Evolutionary conservation across 2,797 vertebrate species (phyloP).

Genomic region (Bradypus variegatus): DNA sequence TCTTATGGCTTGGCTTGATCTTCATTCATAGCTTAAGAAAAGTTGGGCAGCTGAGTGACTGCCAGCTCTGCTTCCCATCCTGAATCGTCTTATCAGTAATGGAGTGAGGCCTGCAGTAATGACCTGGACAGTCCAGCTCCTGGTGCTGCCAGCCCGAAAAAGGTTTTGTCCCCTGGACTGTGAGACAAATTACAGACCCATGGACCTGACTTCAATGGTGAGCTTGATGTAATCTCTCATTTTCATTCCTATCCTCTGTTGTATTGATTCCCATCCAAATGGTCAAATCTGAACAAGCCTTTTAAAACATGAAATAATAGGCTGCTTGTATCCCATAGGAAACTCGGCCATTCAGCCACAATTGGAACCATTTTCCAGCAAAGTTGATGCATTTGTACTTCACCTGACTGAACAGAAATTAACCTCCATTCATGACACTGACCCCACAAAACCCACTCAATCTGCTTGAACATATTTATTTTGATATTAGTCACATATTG

Average conservation of each 20-base stretch:
- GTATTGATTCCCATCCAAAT: slow-evolving; percentile 52
- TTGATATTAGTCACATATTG: slow-evolving; percentile 34
- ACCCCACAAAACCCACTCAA: slow-evolving; percentile 16
- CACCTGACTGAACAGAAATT: slow-evolving; percentile 57
- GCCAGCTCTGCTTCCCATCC: background rate
- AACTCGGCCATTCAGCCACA: slow-evolving; percentile 47
- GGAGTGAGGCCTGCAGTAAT: background rate
- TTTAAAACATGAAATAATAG: slow-evolving; percentile 59
- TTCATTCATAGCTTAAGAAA: background rate
- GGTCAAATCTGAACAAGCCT: slow-evolving; percentile 44
- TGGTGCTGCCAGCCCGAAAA: background rate
- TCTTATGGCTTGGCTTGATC: background rate
- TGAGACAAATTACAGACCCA: background rate
- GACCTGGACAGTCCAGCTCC: background rate
- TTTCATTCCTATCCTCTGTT: slow-evolving; percentile 4
- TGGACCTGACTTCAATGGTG: background rate
- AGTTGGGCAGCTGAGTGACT: background rate
- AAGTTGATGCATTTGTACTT: slow-evolving; percentile 50
- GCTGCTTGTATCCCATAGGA: slow-evolving; percentile 42
- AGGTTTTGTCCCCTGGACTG: background rate
- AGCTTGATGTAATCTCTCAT: background rate
- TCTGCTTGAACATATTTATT: slow-evolving; percentile 33
- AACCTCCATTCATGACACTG: slow-evolving; percentile 35
- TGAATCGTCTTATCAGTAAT: background rate
- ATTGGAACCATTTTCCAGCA: slow-evolving; percentile 56